These are phyloP conservation scores for Diachasmimorpha longicaudata DNA, from an alignment of 1,140 invertebrate species.

Conservation along the genomic window DNA sequence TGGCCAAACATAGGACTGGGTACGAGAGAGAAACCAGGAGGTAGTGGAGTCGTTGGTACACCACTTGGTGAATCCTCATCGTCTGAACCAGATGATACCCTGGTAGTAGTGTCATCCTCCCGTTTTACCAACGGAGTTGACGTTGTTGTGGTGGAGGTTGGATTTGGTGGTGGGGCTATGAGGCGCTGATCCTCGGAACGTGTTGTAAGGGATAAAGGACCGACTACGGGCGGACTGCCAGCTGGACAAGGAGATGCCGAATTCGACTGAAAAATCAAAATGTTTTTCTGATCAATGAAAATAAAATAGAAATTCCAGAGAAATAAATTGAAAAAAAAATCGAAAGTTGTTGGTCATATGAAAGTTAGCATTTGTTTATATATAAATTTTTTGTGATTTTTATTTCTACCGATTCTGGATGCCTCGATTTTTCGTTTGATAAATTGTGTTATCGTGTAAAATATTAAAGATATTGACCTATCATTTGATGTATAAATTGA, in stretches of 20 bases:
- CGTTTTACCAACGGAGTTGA: slow-evolving; percentile 54
- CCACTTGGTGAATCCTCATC: slow-evolving; percentile 50
- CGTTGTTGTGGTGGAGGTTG: slow-evolving; percentile 48
- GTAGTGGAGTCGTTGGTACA: slow-evolving; percentile 62
- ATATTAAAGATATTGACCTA: too few relatives aligned
- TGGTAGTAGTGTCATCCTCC: slow-evolving; percentile 46
- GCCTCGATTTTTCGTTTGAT: too few relatives aligned
- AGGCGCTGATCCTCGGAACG: slow-evolving; percentile 54
- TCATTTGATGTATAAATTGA: too few relatives aligned
- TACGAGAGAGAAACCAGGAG: slow-evolving; percentile 76
- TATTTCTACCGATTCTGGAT: too few relatives aligned
- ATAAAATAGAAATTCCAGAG: background rate
- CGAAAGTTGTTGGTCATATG: too few relatives aligned
- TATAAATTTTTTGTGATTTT: too few relatives aligned
- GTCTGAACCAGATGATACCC: slow-evolving; percentile 59
- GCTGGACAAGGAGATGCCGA: slow-evolving; percentile 62
- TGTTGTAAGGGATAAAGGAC: slow-evolving; percentile 72
- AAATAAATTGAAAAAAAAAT: background rate
- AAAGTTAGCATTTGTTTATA: too few relatives aligned
- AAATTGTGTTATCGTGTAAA: too few relatives aligned
- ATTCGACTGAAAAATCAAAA: slow-evolving; percentile 44
- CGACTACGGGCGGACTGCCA: slow-evolving; percentile 66
- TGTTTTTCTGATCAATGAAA: background rate
- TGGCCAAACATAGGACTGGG: slow-evolving; percentile 85
- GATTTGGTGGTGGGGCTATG: slow-evolving; percentile 34